Evolutionary conservation across 1,140 invertebrate species (phyloP).

Genomic region (Metaphire vulgaris): DNA sequence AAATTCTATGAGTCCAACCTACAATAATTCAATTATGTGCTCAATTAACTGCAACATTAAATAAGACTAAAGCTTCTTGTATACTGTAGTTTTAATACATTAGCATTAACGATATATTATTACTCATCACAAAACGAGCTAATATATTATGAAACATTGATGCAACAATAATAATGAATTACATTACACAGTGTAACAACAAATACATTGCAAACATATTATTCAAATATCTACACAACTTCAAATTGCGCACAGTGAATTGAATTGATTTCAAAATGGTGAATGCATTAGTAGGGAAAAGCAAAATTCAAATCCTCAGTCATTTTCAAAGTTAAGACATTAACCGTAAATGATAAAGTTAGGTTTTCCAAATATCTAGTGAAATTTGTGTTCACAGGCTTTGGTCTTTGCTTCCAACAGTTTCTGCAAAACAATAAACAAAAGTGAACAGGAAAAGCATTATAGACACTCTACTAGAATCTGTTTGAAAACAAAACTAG

Average conservation of each 20-base stretch:
- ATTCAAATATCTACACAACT: background rate
- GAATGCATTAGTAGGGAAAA: too few species aligned
- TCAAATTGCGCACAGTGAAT: background rate
- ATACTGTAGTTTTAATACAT: too few species aligned
- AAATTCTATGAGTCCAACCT: background rate
- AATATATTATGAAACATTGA: too few species aligned
- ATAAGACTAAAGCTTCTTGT: background rate
- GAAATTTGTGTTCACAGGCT: background rate
- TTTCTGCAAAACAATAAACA: background rate
- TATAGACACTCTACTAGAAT: background rate
- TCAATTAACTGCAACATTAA: background rate
- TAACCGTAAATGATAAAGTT: background rate
- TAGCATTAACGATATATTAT: background rate
- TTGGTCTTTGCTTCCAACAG: background rate
- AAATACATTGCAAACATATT: background rate
- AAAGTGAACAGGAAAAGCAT: slow-evolving; percentile 39
- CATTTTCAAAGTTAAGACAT: too few species aligned
- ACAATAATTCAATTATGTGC: background rate
- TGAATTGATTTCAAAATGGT: background rate
- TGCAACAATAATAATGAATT: too few species aligned
- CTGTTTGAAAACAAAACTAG: background rate
- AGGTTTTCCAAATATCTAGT: background rate
- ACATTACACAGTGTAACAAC: too few species aligned
- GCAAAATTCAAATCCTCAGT: too few species aligned
- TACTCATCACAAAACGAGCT: background rate